These are phyloP conservation scores for Molorchus minor DNA, from an alignment of 2,888 invertebrate genomes.

Conservation along the genomic window DNA sequence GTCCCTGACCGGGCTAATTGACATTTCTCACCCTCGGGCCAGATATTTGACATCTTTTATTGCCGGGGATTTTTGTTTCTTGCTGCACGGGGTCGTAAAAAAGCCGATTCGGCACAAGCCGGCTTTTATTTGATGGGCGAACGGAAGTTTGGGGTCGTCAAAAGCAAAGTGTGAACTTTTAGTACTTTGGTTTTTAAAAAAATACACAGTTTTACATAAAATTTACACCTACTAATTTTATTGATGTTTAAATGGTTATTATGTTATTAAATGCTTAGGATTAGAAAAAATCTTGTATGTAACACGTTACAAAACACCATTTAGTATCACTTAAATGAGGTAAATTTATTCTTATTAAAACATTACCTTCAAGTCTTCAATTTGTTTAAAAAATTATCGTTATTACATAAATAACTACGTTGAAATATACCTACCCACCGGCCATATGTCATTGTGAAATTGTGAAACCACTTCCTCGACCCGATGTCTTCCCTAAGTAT, in stretches of 20 bases:
- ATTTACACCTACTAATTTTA: too few species aligned
- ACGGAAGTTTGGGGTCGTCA: neutral
- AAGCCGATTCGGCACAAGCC: conserved; percentile 29
- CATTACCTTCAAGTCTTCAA: conserved; percentile 17
- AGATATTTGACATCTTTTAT: conserved; percentile 51
- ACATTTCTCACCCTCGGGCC: conserved; percentile 51
- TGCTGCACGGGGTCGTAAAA: conserved; percentile 31
- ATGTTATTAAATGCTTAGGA: too few species aligned
- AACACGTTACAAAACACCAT: too few species aligned
- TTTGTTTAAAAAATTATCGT: conserved; percentile 22
- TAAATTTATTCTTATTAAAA: neutral
- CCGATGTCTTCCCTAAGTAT: conserved; percentile 25
- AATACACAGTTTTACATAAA: too few species aligned
- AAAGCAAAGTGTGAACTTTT: neutral
- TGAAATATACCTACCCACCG: conserved; percentile 8
- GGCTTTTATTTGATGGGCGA: conserved; percentile 6
- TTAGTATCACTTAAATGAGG: too few species aligned
- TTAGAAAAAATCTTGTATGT: too few species aligned
- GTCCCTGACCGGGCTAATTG: conserved; percentile 49
- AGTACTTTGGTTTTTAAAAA: too few species aligned
- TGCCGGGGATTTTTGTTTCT: conserved; percentile 33
- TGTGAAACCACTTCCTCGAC: conserved; percentile 39
- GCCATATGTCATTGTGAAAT: too few species aligned
- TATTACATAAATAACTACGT: conserved; percentile 23
- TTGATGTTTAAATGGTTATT: too few species aligned